phyloP scores from a whole-genome alignment of 2,888 invertebrate species.

The Leuctra nigra region DNA sequence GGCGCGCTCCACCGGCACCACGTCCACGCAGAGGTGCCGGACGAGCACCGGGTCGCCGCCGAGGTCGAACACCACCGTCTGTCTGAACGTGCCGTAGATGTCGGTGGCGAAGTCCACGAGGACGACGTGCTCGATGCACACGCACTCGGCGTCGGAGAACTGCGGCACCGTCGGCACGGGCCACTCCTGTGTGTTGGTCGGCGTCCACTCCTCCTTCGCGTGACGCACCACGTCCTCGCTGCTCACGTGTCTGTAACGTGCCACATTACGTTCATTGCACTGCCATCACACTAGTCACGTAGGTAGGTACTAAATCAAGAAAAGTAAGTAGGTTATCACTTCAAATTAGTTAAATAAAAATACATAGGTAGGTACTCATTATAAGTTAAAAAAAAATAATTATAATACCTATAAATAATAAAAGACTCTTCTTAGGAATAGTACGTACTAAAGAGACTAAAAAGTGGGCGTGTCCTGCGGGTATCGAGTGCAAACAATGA shows the following conservation, averaged over 20 bases:
- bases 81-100: slow-evolving; percentile 71
- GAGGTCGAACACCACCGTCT: slow-evolving; percentile 70
- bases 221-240: slow-evolving; percentile 22
- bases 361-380: too few species aligned
- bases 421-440: too few species aligned
- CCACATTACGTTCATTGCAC: too few species aligned
- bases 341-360: too few species aligned
- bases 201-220: slow-evolving; percentile 37
- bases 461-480: too few species aligned
- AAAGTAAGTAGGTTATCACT: background rate
- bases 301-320: too few species aligned
- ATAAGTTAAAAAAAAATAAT: too few species aligned
- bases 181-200: slow-evolving; percentile 52
- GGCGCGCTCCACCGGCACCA: slow-evolving; percentile 60
- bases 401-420: too few species aligned
- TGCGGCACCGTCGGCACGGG: slow-evolving; percentile 35
- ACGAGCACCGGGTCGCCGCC: slow-evolving; percentile 56
- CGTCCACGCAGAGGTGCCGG: slow-evolving; percentile 66
- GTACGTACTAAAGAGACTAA: too few species aligned
- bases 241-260: slow-evolving; percentile 23
- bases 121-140: slow-evolving; percentile 34
- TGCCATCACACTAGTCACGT: too few species aligned
- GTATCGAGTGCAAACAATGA: too few species aligned
- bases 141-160: slow-evolving; percentile 23
- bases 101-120: slow-evolving; percentile 57